phyloP scores from a whole-genome alignment of 2,797 vertebrate species.

The Loris lydekkerianus region DNA sequence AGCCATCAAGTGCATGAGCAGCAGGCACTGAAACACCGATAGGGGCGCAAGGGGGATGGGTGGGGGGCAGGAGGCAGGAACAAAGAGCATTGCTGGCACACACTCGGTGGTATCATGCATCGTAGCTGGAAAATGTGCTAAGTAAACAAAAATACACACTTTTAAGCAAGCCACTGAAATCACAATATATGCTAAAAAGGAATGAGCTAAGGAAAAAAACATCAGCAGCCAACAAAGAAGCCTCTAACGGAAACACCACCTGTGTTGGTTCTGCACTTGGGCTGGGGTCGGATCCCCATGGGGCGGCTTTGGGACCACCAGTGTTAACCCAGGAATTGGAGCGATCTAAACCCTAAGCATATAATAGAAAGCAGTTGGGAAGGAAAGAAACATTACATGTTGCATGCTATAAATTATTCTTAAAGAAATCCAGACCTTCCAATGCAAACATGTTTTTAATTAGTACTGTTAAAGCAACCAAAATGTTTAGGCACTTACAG shows the following conservation, averaged over 20 bases:
- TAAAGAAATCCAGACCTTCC: conserved; percentile 85
- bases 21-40: conserved; percentile 83
- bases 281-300: conserved; percentile 99
- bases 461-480: conserved; percentile 85
- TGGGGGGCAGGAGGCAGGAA: conserved; percentile 65
- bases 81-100: conserved; percentile 65
- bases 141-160: conserved; percentile 80
- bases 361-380: conserved; percentile 92
- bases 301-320: conserved; percentile 98
- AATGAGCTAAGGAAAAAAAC: conserved; percentile 86
- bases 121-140: conserved; percentile 77
- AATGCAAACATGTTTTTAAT: conserved; percentile 83
- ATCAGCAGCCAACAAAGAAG: conserved; percentile 87
- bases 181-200: conserved; percentile 80
- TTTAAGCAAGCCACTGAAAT: conserved; percentile 85
- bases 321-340: conserved; percentile 99
- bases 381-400: conserved; percentile 92
- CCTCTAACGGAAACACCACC: conserved; percentile 94
- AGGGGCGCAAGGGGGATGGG: background rate
- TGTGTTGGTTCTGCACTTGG: conserved; percentile 98
- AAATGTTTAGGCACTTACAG: conserved; percentile 45
- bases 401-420: conserved; percentile 88
- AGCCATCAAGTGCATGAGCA: conserved; percentile 84
- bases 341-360: conserved; percentile 98
- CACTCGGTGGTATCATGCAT: conserved; percentile 86